Evolutionary conservation across 2,888 invertebrate species (phyloP).

Genomic region (Eilema depressum): DNA sequence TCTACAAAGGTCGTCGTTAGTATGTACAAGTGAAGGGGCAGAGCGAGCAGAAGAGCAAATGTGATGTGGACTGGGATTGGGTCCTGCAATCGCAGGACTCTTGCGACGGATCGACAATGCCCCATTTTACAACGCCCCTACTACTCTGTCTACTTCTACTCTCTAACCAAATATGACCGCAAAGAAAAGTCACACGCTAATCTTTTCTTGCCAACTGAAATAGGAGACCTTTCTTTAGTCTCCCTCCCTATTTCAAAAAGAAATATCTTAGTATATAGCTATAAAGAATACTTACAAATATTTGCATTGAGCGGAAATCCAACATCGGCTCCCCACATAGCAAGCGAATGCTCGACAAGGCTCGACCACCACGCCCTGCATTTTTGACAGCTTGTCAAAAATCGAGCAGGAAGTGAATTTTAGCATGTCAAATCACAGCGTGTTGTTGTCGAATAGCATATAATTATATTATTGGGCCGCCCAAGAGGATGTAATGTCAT

Average conservation of each 20-base stretch:
- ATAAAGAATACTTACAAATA: not conserved
- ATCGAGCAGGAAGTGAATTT: not conserved
- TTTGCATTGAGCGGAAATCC: not conserved
- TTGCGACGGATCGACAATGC: too few relatives aligned
- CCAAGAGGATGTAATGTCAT: conserved; percentile 2
- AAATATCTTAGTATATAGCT: too few relatives aligned
- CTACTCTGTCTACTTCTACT: too few relatives aligned
- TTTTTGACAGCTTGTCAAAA: conserved; percentile 2
- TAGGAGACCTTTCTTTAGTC: not conserved
- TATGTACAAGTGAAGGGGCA: too few relatives aligned
- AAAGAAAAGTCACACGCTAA: not conserved
- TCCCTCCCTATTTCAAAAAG: not conserved
- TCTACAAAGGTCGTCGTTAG: too few relatives aligned
- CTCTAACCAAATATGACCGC: too few relatives aligned
- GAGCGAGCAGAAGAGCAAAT: too few relatives aligned
- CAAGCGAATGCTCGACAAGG: not conserved
- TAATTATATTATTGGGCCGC: conserved; percentile 2
- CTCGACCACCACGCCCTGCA: not conserved
- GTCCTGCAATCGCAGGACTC: too few relatives aligned
- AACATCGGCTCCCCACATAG: not conserved
- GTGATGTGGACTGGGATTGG: too few relatives aligned
- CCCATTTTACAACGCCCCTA: too few relatives aligned
- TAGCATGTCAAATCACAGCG: not conserved
- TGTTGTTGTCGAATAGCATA: not conserved
- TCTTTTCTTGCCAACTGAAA: not conserved